Percentiles rank a stretch among this genome's conserved stretches.
Evolutionary conservation across 2,113 vertebrate species (phyloP).

Genomic region (Gymnorhina tibicen): DNA sequence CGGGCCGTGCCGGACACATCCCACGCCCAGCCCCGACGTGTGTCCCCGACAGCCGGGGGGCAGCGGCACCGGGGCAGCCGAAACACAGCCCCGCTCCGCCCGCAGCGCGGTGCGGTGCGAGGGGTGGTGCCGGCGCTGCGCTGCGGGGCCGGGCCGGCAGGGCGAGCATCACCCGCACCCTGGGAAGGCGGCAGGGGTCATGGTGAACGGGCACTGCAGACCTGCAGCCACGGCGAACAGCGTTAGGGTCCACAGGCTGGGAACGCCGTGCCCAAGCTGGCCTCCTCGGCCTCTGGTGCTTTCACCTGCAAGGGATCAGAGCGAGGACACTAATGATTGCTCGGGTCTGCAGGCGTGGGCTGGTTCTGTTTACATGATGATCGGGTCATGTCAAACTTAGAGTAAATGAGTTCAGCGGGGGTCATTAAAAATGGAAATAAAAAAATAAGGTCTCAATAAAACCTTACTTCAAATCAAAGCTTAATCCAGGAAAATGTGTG

Average conservation of each 20-base stretch:
- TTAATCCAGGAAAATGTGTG: background rate
- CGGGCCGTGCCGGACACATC: background rate
- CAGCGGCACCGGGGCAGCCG: background rate
- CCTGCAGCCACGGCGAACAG: rapidly evolving
- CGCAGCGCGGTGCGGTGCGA: background rate
- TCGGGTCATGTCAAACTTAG: background rate
- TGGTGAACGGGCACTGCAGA: background rate
- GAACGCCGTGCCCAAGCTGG: background rate
- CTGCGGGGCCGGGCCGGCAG: background rate
- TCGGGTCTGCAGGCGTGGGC: background rate
- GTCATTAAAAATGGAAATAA: background rate
- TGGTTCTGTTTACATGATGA: background rate
- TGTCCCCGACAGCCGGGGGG: background rate
- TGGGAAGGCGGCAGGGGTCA: background rate
- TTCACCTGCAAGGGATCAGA: background rate
- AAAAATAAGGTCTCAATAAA: background rate
- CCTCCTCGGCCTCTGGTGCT: rapidly evolving
- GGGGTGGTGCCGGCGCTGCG: background rate
- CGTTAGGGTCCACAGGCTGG: rapidly evolving
- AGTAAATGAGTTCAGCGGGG: background rate
- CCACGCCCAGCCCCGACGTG: background rate
- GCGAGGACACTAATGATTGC: background rate
- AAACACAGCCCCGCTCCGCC: background rate
- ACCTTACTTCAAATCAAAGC: background rate
- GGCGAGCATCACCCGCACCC: background rate